Percentiles rank a stretch among this genome's conserved stretches.
Conservation (phyloP, 1,140 invertebrate species). For the Hydropsyche tenuis region DNA sequence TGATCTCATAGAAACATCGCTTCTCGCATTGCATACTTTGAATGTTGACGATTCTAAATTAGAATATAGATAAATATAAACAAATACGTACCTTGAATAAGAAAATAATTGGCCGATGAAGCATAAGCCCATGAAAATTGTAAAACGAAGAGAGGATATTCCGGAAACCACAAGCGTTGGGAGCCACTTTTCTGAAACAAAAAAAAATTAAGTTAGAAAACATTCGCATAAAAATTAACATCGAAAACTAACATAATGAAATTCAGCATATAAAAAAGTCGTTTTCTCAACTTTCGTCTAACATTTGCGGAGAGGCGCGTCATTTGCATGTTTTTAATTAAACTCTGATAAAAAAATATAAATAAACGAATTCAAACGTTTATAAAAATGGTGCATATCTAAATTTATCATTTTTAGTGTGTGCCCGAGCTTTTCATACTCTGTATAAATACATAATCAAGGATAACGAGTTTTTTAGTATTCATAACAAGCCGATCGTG, state of each 20-base stretch:
- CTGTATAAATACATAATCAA: constrained; percentile 9
- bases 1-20: too few species aligned
- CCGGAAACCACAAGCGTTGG: constrained; percentile 19
- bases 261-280: too few species aligned
- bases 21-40: too few species aligned
- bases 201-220: not conserved
- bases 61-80: too few species aligned
- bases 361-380: not conserved
- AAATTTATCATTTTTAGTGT: constrained; percentile 24
- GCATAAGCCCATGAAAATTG: constrained; percentile 28
- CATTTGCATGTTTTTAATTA: constrained; percentile 13
- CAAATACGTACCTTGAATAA: constrained; percentile 8
- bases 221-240: too few species aligned
- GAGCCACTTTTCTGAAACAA: constrained; percentile 11
- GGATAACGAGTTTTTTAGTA: constrained; percentile 20
- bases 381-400: constrained; percentile 26
- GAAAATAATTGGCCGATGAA: constrained; percentile 22
- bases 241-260: too few species aligned
- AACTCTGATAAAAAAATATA: not conserved
- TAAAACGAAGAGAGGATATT: constrained; percentile 20
- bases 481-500: constrained; percentile 7
- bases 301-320: not conserved
- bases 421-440: constrained; percentile 9
- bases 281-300: too few species aligned
- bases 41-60: too few species aligned